Evolutionary conservation across 1,140 invertebrate species (phyloP).

Genomic region (Zaprionus ornatus): DNA sequence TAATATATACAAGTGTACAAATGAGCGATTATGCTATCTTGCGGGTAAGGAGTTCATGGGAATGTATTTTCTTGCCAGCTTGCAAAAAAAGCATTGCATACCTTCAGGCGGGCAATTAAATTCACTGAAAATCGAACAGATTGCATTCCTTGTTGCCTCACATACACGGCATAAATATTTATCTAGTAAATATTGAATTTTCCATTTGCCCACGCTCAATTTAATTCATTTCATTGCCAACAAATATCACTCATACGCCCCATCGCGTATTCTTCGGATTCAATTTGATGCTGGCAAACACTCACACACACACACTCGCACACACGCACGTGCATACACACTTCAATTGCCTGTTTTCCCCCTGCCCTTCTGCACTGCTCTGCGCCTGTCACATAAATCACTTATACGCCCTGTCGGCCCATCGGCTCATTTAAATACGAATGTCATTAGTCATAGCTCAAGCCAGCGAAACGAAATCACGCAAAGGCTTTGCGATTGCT

Average conservation of each 20-base stretch:
- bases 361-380: not conserved
- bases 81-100: too few species aligned
- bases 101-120: too few species aligned
- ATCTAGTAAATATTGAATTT: not conserved
- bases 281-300: slow-evolving; percentile 47
- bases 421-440: slow-evolving; percentile 64
- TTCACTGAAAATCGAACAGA: not conserved
- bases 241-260: slow-evolving; percentile 28
- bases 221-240: not conserved
- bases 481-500: slow-evolving; percentile 27
- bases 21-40: too few species aligned
- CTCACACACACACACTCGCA: not conserved
- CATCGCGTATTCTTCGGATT: slow-evolving; percentile 27
- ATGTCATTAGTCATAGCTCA: slow-evolving; percentile 64
- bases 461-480: slow-evolving; percentile 41
- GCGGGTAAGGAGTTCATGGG: too few species aligned
- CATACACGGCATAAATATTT: not conserved
- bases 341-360: slow-evolving; percentile 1
- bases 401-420: slow-evolving; percentile 8
- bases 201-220: not conserved
- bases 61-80: too few species aligned
- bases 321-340: not conserved
- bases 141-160: too few species aligned
- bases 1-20: too few species aligned
- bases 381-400: slow-evolving; percentile 43